These are phyloP conservation scores for Spea multiplicata DNA, from an alignment of 2,113 vertebrate genomes.

Conservation along the genomic window DNA sequence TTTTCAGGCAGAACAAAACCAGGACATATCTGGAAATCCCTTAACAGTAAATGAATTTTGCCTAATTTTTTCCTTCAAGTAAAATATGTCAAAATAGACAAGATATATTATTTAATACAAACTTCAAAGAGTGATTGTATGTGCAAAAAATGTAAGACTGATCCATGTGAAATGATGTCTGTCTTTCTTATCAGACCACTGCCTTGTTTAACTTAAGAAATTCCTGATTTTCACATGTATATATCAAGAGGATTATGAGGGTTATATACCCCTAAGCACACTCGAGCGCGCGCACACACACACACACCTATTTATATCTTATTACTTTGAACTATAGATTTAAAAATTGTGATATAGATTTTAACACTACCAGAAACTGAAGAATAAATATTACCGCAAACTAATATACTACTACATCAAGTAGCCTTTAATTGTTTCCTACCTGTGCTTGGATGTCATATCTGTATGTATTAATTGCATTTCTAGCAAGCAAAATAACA, in stretches of 20 bases:
- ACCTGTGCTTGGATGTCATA: too few species aligned
- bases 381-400: not conserved
- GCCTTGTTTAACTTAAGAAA: not conserved
- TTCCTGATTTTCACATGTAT: not conserved
- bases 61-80: slow-evolving; percentile 6
- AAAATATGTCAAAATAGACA: not conserved
- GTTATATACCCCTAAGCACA: not conserved
- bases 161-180: slow-evolving; percentile 10
- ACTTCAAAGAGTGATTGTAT: slow-evolving; percentile 16
- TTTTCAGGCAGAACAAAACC: not conserved
- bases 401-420: not conserved
- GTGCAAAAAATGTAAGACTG: slow-evolving; percentile 8
- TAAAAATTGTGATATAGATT: not conserved
- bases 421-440: too few species aligned
- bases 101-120: slow-evolving; percentile 20
- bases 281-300: not conserved
- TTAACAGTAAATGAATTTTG: slow-evolving; percentile 3
- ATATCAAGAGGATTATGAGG: not conserved
- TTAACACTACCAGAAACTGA: not conserved
- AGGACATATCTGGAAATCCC: not conserved
- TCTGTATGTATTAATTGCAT: too few species aligned
- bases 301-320: too few species aligned
- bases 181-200: slow-evolving; percentile 9
- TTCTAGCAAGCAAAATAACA: too few species aligned
- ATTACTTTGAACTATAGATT: too few species aligned